Base-by-base conservation (phyloP, 2,113 vertebrate species). In the Nothobranchius furzeri region DNA sequence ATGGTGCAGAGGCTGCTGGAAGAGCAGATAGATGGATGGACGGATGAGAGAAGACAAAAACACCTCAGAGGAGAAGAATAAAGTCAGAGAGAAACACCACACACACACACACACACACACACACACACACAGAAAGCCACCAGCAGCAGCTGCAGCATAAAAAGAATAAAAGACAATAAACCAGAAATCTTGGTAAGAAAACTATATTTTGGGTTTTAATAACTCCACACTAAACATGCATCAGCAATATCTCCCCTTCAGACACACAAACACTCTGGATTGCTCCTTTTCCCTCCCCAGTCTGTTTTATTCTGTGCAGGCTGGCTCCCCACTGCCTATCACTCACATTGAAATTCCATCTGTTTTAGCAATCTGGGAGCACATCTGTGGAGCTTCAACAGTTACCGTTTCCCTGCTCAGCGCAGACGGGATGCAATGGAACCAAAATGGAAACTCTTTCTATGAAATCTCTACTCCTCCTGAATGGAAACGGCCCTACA, bases 311-410 rank as follows among this genome's bases (percentile, higher is more conserved):
- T 84, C 75, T 55, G 36, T 60, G 65, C 69, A 74, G 73, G 63
- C 75, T 35, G 72, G 37, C 63, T 73, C 67, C 76, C 59, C 55
- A 12, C 65, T 20, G 50, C 73, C 75, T 46, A 64, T 83, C 83
- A 66, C 62, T 90, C 87, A 81, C 70, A 81, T 70, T 85, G 78
- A 84, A 81, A 82, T 79, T 85, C 85, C 83, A 78, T 90, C 83
- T 85, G 81, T 76, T 80, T 76, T 49, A 64, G 52, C 84, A 86
- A 68, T 77, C 79, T 86, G 76, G 62, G 70, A 60, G 54, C 55
- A 49, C 78, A 81, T 62, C 75, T 78, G 72, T 65, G 50, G 43
- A 68, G 75, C 62, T 43, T 60, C 57, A 60, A 55, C 42, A 45
- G 42, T 52, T 53, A 43, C 74, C 20, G 45, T 76, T 48, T 64